A percentile compares a stretch with the other conserved stretches of the same genome.
phyloP scores from a whole-genome alignment of 2,888 invertebrate species.

The Caenorhabditis imperialis region DNA sequence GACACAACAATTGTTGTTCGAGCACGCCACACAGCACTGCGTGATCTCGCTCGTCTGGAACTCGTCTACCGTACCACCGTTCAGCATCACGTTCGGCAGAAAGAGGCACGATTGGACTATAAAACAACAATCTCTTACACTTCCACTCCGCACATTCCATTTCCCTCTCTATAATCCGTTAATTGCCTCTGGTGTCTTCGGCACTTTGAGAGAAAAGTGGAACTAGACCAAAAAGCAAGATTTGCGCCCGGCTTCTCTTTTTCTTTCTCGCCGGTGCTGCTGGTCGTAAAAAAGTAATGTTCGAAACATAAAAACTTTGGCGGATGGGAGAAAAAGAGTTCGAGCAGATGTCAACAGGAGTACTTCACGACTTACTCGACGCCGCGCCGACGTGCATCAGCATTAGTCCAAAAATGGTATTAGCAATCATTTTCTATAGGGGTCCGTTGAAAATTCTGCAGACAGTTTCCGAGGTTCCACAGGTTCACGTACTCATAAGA shows the following conservation, averaged over 20 bases:
- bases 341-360: too few species aligned
- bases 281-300: conserved; percentile 28
- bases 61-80: conserved; percentile 75
- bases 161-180: conserved; percentile 10
- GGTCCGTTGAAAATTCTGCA: not conserved
- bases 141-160: not conserved
- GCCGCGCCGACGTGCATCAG: conserved; percentile 42
- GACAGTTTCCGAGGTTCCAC: conserved; percentile 14
- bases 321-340: too few species aligned
- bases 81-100: conserved; percentile 68
- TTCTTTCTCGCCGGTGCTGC: conserved; percentile 16
- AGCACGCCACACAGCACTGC: conserved; percentile 62
- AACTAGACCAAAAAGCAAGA: conserved; percentile 10
- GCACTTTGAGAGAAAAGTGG: not conserved
- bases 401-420: conserved; percentile 25
- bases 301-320: conserved; percentile 25
- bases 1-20: conserved; percentile 67
- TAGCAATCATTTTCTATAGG: conserved; percentile 42
- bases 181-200: not conserved
- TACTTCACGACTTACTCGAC: conserved; percentile 34
- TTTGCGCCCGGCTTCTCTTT: not conserved
- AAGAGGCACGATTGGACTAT: conserved; percentile 72
- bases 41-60: conserved; percentile 65
- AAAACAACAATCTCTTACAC: conserved; percentile 10
- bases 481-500: conserved; percentile 21